phyloP scores from a whole-genome alignment of 1,140 invertebrate genomes.

The Brachionus manjavacas region DNA sequence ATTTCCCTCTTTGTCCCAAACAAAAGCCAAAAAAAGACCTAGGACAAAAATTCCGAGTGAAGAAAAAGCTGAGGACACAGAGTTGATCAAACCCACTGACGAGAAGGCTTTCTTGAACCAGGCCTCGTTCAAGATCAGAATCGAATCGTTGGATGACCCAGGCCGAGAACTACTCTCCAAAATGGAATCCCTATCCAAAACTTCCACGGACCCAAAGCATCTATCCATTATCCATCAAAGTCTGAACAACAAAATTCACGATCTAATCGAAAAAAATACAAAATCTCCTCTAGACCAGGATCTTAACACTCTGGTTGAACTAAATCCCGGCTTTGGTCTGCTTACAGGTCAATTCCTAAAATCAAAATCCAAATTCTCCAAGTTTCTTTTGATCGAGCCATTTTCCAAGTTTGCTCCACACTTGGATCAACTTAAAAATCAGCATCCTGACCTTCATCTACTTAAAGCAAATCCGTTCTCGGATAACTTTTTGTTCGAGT shows the following conservation, averaged over 20 bases:
- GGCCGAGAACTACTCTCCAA: not conserved
- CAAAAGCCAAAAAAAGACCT: not conserved
- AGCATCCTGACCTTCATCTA: not conserved
- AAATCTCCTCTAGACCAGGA: not conserved
- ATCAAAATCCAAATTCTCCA: not conserved
- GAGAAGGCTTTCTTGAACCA: not conserved
- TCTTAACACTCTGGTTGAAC: not conserved
- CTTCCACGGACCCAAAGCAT: conserved; percentile 25
- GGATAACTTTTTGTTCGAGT: not conserved
- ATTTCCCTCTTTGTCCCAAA: not conserved
- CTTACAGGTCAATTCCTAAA: not conserved
- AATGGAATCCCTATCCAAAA: not conserved
- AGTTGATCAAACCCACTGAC: not conserved
- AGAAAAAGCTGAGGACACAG: not conserved
- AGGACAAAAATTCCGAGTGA: not conserved
- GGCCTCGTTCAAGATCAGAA: conserved; percentile 28
- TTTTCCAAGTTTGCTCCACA: not conserved
- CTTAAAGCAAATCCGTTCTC: not conserved
- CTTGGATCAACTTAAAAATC: not conserved
- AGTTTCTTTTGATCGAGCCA: not conserved
- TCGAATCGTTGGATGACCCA: not conserved
- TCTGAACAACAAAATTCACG: not conserved
- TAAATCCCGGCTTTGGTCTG: conserved; percentile 16
- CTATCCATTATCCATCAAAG: not conserved
- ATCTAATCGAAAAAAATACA: not conserved